These are phyloP conservation scores for Villa cingulata DNA, from an alignment of 2,888 invertebrate species.

Conservation along the genomic window DNA sequence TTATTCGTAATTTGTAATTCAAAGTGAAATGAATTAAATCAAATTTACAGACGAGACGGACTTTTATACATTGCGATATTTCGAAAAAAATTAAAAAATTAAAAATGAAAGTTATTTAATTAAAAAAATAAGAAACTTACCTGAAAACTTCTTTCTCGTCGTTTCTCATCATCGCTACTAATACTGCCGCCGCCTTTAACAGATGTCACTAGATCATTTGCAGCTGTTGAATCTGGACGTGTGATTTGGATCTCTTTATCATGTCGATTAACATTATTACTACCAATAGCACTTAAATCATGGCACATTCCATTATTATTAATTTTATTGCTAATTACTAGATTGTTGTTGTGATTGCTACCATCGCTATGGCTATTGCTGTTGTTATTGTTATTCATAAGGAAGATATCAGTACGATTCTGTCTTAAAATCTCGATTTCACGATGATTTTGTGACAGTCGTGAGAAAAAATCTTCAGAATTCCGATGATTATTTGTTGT, in stretches of 20 bases:
- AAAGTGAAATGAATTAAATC: no score
- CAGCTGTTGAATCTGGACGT: conserved; percentile 34
- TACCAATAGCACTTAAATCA: conserved; percentile 8
- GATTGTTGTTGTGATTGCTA: conserved; percentile 13
- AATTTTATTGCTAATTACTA: conserved; percentile 10
- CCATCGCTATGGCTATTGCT: conserved; percentile 23
- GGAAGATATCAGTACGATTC: conserved; percentile 19
- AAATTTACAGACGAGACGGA: no score
- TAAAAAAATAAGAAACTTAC: conserved; percentile 20
- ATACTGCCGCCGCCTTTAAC: conserved; percentile 4
- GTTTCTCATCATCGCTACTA: conserved; percentile 26
- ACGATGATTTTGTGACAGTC: conserved; percentile 18
- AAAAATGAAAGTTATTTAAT: no score
- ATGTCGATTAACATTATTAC: conserved; percentile 5
- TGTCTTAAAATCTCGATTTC: conserved; percentile 22
- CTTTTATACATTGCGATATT: no score
- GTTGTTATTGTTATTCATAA: conserved; percentile 20
- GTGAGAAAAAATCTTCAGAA: conserved; percentile 7
- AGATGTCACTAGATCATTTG: conserved; percentile 8
- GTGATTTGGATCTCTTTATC: conserved; percentile 10
- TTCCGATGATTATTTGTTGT: neutral
- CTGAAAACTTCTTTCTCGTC: conserved; percentile 32
- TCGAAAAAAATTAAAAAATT: no score
- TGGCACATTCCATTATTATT: conserved; percentile 12
- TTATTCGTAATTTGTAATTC: no score